Evolutionary conservation across 2,113 vertebrate species (phyloP).

Genomic region (Sterrhoptilus dennistouni): DNA sequence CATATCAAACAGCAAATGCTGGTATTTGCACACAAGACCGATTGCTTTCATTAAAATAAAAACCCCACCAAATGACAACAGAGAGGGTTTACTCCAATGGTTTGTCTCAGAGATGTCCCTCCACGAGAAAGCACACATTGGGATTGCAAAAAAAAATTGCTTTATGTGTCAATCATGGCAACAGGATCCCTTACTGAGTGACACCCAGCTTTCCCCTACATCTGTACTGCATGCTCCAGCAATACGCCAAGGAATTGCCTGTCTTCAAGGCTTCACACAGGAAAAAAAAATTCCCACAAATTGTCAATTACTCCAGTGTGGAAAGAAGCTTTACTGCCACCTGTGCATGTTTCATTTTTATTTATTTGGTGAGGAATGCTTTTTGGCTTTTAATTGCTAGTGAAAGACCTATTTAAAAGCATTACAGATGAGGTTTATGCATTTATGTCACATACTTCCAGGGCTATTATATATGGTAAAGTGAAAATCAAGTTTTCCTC

Average conservation of each 20-base stretch:
- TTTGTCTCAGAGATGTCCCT: conserved; percentile 65
- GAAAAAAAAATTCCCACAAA: conserved; percentile 16
- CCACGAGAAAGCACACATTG: conserved; percentile 65
- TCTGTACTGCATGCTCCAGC: conserved; percentile 40
- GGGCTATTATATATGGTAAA: not conserved
- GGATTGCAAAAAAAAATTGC: conserved; percentile 60
- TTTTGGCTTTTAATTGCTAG: not conserved
- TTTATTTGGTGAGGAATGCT: not conserved
- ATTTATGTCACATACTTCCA: not conserved
- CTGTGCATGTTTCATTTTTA: not conserved
- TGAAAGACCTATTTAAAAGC: not conserved
- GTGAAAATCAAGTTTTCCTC: not conserved
- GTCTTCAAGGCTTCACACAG: conserved; percentile 20
- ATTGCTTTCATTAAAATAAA: conserved; percentile 74
- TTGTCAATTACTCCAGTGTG: conserved; percentile 49
- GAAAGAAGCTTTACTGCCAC: not conserved
- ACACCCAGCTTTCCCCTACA: conserved; percentile 62
- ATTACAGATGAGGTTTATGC: not conserved
- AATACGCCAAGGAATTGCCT: conserved; percentile 57
- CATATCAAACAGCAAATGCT: conserved; percentile 81
- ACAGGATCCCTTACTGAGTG: conserved; percentile 49
- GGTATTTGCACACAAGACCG: conserved; percentile 77
- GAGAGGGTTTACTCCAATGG: conserved; percentile 56
- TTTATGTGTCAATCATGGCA: conserved; percentile 78
- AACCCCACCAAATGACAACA: conserved; percentile 53